phyloP scores from a whole-genome alignment of 2,888 invertebrate genomes.

The Drosophila parthenogenetica region DNA sequence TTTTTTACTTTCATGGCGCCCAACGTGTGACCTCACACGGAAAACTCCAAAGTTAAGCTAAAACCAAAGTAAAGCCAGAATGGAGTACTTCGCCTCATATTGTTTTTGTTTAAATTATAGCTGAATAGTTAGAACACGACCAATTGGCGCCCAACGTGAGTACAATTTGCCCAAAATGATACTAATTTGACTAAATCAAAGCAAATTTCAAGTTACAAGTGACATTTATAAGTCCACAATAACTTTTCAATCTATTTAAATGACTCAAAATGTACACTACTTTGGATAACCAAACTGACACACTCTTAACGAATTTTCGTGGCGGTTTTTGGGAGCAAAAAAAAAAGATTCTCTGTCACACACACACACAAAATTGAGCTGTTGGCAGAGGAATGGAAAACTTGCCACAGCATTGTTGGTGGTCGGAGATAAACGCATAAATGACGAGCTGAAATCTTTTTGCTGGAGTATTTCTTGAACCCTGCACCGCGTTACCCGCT shows the following conservation, averaged over 20 bases:
- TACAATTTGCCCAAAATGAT: no score
- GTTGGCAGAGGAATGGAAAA: slow-evolving; percentile 22
- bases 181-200: background rate
- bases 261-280: slow-evolving; percentile 40
- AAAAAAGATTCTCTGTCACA: slow-evolving; percentile 1
- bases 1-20: no score
- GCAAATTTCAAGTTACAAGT: background rate
- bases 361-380: background rate
- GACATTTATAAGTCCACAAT: background rate
- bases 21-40: no score
- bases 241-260: slow-evolving; percentile 21
- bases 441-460: slow-evolving; percentile 79
- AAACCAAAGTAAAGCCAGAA: no score
- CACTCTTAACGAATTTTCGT: slow-evolving; percentile 5
- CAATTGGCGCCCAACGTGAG: slow-evolving; percentile 4
- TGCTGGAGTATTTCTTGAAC: slow-evolving; percentile 70
- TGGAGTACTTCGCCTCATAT: no score
- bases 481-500: background rate
- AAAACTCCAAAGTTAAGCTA: no score
- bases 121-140: no score
- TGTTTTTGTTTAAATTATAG: no score
- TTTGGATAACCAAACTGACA: slow-evolving; percentile 11
- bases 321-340: slow-evolving; percentile 6
- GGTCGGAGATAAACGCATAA: slow-evolving; percentile 77
- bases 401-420: slow-evolving; percentile 65